These are phyloP conservation scores for Mantis religiosa DNA, from an alignment of 2,888 invertebrate species.

Conservation along the genomic window DNA sequence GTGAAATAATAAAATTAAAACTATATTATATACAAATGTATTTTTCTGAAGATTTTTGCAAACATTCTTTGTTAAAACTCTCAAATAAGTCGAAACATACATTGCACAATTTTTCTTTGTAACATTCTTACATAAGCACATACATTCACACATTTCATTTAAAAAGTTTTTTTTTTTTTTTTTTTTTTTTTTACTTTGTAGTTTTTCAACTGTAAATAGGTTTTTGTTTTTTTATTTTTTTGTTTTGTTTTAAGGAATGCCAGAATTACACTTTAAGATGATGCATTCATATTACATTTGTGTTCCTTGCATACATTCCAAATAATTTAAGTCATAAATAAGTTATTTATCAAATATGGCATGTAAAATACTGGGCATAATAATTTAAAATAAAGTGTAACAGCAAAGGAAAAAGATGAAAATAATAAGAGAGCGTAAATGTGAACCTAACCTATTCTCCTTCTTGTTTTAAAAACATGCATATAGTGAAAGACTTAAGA, in stretches of 20 bases:
- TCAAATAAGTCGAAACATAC: neutral
- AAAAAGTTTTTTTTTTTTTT: neutral
- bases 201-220: neutral
- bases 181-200: neutral
- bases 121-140: neutral
- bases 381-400: neutral
- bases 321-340: neutral
- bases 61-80: neutral
- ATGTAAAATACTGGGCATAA: neutral
- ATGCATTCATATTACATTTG: neutral
- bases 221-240: neutral
- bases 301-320: neutral
- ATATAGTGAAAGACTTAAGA: too few species aligned
- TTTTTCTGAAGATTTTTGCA: neutral
- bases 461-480: neutral
- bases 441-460: neutral
- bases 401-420: neutral
- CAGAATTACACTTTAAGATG: neutral
- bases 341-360: neutral
- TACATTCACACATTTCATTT: neutral
- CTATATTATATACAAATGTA: constrained; percentile 10
- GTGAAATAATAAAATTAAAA: constrained; percentile 6
- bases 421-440: neutral
- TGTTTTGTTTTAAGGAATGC: neutral
- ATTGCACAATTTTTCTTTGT: neutral